phyloP scores from a whole-genome alignment of 23 tunicate genomes.

The Trididemnum clinides region DNA sequence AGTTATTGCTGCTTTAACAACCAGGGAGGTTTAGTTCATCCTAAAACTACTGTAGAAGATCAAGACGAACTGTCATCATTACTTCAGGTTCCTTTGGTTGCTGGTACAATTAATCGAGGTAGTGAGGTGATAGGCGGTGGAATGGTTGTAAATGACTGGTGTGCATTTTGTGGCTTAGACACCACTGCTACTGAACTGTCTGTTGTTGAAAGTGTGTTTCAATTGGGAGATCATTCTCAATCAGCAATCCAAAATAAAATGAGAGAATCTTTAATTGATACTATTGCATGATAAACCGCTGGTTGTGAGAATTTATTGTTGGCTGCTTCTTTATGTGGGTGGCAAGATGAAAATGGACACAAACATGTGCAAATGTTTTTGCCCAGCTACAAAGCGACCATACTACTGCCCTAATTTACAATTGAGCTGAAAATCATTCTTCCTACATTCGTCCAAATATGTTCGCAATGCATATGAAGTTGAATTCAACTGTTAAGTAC shows the following conservation, averaged over 20 bases:
- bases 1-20: constrained; percentile 90
- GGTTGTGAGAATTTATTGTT: too few species aligned
- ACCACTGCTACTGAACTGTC: constrained; percentile 97
- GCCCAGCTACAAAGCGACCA: too few species aligned
- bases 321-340: too few species aligned
- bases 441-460: too few species aligned
- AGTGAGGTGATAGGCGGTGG: constrained; percentile 98
- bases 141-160: constrained; percentile 99
- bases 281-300: constrained; percentile 60
- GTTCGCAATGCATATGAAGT: too few species aligned
- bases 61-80: constrained; percentile 96
- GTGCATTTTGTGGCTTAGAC: constrained; percentile 96
- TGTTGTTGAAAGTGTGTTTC: constrained; percentile 89
- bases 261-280: constrained; percentile 94
- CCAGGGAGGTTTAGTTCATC: constrained; percentile 98
- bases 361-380: too few species aligned
- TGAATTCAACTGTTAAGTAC: too few species aligned
- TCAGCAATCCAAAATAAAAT: constrained; percentile 62
- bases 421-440: too few species aligned
- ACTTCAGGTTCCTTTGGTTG: constrained; percentile 96
- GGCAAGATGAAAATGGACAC: too few species aligned
- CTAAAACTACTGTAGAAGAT: constrained; percentile 91
- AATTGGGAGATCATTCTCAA: constrained; percentile 73
- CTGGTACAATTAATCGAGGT: constrained; percentile 97
- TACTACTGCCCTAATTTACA: too few species aligned